Evolutionary conservation across 2,113 vertebrate genomes (phyloP).

Genomic region (Triplophysa dalaica): DNA sequence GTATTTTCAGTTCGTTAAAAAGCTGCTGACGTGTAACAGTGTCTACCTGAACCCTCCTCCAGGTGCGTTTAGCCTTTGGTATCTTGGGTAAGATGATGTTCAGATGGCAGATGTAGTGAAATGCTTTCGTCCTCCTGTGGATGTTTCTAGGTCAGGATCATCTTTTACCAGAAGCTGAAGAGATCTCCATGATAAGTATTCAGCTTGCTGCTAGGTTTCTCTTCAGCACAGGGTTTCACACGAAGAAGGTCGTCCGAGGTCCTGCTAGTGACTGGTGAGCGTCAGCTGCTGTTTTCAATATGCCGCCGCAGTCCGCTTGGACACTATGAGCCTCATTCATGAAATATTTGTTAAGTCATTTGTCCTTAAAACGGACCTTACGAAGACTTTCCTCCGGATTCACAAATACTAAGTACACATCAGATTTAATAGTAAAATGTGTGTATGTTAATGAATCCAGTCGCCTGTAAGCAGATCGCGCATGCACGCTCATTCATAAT

Average conservation of each 20-base stretch:
- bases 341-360: too few species aligned
- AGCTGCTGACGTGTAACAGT: conserved; percentile 96
- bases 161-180: conserved; percentile 96
- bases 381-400: too few species aligned
- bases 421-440: too few species aligned
- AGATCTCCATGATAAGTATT: conserved; percentile 98
- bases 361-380: too few species aligned
- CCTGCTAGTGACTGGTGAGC: conserved; percentile 96
- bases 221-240: conserved; percentile 98
- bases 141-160: conserved; percentile 90
- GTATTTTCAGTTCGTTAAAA: conserved; percentile 99
- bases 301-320: too few species aligned
- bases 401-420: too few species aligned
- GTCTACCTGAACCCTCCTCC: conserved; percentile 98
- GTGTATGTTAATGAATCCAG: too few species aligned
- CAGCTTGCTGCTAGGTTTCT: conserved; percentile 98
- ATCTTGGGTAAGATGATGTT: not conserved
- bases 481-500: too few species aligned
- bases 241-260: conserved; percentile 96
- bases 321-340: too few species aligned
- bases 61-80: conserved; percentile 71
- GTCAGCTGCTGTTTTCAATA: not conserved
- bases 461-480: too few species aligned
- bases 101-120: not conserved
- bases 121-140: not conserved